phyloP scores from a whole-genome alignment of 1,140 invertebrate species.

The Argopecten irradians region DNA sequence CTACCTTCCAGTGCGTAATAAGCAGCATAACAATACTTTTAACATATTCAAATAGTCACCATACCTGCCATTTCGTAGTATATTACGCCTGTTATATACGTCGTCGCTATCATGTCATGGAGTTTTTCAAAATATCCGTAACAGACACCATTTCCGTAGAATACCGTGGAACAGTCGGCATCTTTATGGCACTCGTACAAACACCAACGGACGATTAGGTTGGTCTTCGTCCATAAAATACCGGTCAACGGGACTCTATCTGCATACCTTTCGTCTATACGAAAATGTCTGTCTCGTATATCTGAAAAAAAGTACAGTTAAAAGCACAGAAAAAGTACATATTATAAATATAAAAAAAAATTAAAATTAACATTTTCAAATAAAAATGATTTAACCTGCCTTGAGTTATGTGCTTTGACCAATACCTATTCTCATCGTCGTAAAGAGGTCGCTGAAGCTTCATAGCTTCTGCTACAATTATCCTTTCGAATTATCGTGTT shows the following conservation, averaged over 20 bases:
- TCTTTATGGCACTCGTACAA: neutral
- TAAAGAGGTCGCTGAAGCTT: no score
- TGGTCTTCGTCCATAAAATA: neutral
- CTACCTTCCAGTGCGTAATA: no score
- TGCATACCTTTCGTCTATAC: neutral
- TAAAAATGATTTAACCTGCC: no score
- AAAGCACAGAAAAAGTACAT: no score
- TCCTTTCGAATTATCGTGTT: no score
- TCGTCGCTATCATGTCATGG: neutral
- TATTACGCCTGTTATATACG: neutral
- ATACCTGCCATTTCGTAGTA: neutral
- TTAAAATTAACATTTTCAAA: no score
- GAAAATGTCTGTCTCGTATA: neutral
- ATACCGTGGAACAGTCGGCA: neutral
- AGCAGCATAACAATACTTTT: no score
- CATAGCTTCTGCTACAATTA: no score
- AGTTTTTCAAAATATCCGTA: neutral
- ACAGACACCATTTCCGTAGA: neutral
- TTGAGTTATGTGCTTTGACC: no score
- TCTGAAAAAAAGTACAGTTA: neutral
- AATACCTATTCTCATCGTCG: no score
- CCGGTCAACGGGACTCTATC: neutral
- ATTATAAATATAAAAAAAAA: no score
- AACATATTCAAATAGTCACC: no score
- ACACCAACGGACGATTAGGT: neutral